Percentiles rank a stretch among this genome's conserved stretches.
Conservation (phyloP, 2,888 invertebrate genomes). For the Cephus nigrinus region DNA sequence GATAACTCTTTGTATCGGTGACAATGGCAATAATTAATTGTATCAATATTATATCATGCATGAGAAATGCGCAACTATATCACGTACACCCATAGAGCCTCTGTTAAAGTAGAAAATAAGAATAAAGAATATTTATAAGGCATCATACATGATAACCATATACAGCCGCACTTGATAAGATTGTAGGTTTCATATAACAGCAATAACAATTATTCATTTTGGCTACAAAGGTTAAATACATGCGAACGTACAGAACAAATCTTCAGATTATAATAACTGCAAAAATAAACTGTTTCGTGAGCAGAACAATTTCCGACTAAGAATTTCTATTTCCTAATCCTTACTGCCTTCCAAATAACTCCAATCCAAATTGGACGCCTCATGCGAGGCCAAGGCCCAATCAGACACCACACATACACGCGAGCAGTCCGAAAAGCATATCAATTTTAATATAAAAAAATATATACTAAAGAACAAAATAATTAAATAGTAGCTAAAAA, state of each 20-base stretch:
- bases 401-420: not conserved
- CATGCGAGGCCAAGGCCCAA: not conserved
- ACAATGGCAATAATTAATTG: no score
- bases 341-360: not conserved
- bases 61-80: no score
- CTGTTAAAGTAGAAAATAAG: no score
- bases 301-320: not conserved
- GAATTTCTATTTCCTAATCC: not conserved
- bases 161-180: no score
- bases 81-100: no score
- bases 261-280: not conserved
- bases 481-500: not conserved
- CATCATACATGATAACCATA: no score
- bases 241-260: not conserved
- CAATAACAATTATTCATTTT: not conserved
- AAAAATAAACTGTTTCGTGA: not conserved
- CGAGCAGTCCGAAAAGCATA: not conserved
- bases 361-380: not conserved
- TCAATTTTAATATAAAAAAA: not conserved
- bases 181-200: no score
- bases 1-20: no score
- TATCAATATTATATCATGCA: no score
- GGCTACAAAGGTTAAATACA: not conserved
- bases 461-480: not conserved
- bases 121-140: no score